Evolutionary conservation across 2,888 invertebrate genomes (phyloP), one percentile per base, ranked within the genome.

Genomic region (Eilema griseolum): DNA sequence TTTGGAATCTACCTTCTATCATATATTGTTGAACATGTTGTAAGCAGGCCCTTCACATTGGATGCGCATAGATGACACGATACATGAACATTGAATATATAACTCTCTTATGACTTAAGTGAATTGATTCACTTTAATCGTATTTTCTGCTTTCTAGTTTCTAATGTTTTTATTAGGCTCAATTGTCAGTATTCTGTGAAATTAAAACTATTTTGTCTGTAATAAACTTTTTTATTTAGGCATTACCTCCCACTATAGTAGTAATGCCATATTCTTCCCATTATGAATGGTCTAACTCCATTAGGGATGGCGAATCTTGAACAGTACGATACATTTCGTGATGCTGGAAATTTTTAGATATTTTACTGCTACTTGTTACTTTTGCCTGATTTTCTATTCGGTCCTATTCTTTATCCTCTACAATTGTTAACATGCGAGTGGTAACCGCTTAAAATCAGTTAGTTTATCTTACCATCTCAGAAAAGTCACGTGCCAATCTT

Each of bases 1-100:
- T 76, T 82, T 80, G 72, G 82, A 75, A 74, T 80, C 59, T 74
- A 78, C 81, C 71, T 80, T 72, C 69, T 82, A 78, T 80, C 71
- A n/a, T 69, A 37, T 69, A 63, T 72, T 67, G 71, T 61, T 14
- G 60, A 16, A 59, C 66, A 63, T n/a, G 60, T 56, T 57, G 64
- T 68, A 66, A 31, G 61, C 60, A 57, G 59, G 56, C 72, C 66
- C 82, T 74, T 80, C 76, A 72, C 78, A 76, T 69, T 75, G 68
- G 73, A 23, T 77, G 83, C 69, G 56, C 74, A 75, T 33, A 75
- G 79, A 81, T 81, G 74, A 75, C 75, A 81, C 73, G 81, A 81
- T 81, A 83, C 80, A 75, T 67, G 61, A 64, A 61, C 68, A 73
- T 33, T 28, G 3, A 28, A 28, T 71, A 76, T 77, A 73, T 66